Conservation (phyloP, 2,888 invertebrate species). For the Acrobasis consociella region DNA sequence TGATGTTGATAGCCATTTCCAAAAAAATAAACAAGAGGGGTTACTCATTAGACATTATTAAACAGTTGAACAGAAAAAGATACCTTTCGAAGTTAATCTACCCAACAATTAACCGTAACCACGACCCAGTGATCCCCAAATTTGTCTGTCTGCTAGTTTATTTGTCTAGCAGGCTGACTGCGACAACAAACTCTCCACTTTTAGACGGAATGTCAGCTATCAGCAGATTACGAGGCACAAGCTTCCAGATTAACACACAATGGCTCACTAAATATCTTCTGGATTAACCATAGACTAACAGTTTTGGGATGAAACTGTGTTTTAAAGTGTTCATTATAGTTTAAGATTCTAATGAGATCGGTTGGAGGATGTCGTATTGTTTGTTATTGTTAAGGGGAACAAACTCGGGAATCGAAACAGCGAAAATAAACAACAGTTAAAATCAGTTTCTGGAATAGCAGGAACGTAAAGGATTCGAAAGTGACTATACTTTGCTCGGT, state of each 20-base stretch:
- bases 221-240: neutral
- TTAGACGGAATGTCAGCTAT: slow-evolving; percentile 6
- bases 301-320: neutral
- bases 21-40: no score
- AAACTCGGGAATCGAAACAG: no score
- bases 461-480: no score
- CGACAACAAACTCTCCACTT: slow-evolving; percentile 6
- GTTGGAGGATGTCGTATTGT: neutral
- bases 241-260: slow-evolving; percentile 5
- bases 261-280: slow-evolving; percentile 1
- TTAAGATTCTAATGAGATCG: no score
- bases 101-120: neutral
- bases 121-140: neutral
- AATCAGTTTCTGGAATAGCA: no score
- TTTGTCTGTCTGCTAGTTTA: slow-evolving; percentile 4
- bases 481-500: no score
- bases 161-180: neutral
- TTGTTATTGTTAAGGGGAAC: neutral
- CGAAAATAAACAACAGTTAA: no score
- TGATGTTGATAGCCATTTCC: no score
- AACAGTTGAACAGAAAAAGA: neutral
- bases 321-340: neutral
- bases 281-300: neutral
- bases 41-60: neutral
- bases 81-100: neutral